Evolutionary conservation across 2,888 invertebrate genomes (phyloP).

Genomic region (Drosophila koepferae): DNA sequence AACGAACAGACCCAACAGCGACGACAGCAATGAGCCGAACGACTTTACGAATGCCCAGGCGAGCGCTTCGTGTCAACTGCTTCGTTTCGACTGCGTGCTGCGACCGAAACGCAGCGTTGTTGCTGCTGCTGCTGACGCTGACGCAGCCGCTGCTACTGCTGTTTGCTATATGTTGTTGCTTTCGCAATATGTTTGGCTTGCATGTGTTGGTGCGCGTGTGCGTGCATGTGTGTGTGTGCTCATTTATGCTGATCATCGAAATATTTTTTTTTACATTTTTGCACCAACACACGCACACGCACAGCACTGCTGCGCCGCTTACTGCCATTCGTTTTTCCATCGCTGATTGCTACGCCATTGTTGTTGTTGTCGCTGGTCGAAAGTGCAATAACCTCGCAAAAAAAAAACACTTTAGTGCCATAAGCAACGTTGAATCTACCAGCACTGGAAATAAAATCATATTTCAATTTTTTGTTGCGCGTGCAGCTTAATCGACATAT

Average conservation of each 20-base stretch:
- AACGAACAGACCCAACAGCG: slow-evolving; percentile 44
- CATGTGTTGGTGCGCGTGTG: slow-evolving; percentile 47
- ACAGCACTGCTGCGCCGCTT: slow-evolving; percentile 44
- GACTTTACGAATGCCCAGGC: slow-evolving; percentile 54
- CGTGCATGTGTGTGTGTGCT: slow-evolving; percentile 44
- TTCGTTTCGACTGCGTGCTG: slow-evolving; percentile 28
- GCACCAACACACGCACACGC: slow-evolving; percentile 49
- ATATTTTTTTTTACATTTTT: slow-evolving; percentile 63
- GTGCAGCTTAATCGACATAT: slow-evolving; percentile 36
- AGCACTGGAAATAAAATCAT: slow-evolving; percentile 8
- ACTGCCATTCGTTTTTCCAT: slow-evolving; percentile 51
- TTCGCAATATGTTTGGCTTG: slow-evolving; percentile 36
- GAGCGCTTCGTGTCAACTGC: slow-evolving; percentile 35
- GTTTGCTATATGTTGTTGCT: slow-evolving; percentile 44
- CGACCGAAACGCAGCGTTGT: slow-evolving; percentile 9
- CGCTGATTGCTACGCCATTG: slow-evolving; percentile 28
- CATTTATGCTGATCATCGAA: slow-evolving; percentile 79
- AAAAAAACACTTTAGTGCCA: slow-evolving; percentile 36
- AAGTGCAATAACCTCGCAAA: slow-evolving; percentile 79
- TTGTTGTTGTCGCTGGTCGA: slow-evolving; percentile 33
- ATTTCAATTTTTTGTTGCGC: slow-evolving; percentile 13
- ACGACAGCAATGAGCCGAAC: slow-evolving; percentile 33
- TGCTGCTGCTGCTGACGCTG: slow-evolving; percentile 33
- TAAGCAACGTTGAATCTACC: slow-evolving; percentile 24
- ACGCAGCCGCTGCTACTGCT: slow-evolving; percentile 32